Conservation (phyloP, 2,113 vertebrate genomes). For the Pomatostomus ruficeps region DNA sequence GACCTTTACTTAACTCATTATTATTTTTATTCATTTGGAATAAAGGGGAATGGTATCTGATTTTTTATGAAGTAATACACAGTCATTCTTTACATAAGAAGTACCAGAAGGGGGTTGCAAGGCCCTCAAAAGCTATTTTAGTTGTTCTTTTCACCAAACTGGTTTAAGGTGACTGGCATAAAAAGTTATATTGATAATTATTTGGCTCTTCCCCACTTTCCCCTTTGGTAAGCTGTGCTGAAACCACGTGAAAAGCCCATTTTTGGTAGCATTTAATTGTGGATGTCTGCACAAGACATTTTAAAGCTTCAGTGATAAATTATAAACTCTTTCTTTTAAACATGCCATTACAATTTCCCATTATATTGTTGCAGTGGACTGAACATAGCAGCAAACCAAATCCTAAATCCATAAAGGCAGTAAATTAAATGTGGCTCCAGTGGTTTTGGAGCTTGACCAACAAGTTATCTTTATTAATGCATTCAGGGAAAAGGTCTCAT, state of each 20-base stretch:
- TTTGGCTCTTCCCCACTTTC: not conserved
- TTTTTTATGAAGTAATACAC: not conserved
- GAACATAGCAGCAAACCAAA: constrained; percentile 56
- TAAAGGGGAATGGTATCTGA: not conserved
- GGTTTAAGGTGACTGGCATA: not conserved
- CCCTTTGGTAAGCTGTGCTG: not conserved
- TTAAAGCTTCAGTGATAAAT: constrained; percentile 44
- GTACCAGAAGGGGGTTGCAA: not conserved
- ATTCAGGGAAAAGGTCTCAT: constrained; percentile 69
- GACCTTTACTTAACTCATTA: not conserved
- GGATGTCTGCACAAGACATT: constrained; percentile 9
- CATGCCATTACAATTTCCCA: constrained; percentile 46
- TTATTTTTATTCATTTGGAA: constrained; percentile 19
- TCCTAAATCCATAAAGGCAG: constrained; percentile 67
- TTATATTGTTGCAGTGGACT: constrained; percentile 50
- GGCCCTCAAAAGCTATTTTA: not conserved
- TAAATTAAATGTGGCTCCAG: constrained; percentile 79
- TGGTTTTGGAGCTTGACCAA: constrained; percentile 77
- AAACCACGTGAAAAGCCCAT: not conserved
- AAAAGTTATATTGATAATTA: not conserved
- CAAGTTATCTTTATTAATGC: constrained; percentile 77
- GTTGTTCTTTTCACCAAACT: not conserved
- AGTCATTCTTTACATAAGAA: not conserved
- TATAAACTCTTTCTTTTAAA: constrained; percentile 5
- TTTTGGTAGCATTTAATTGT: constrained; percentile 29